These are phyloP conservation scores for Myrmecobius fasciatus DNA, from an alignment of 2,113 vertebrate species.

Conservation along the genomic window DNA sequence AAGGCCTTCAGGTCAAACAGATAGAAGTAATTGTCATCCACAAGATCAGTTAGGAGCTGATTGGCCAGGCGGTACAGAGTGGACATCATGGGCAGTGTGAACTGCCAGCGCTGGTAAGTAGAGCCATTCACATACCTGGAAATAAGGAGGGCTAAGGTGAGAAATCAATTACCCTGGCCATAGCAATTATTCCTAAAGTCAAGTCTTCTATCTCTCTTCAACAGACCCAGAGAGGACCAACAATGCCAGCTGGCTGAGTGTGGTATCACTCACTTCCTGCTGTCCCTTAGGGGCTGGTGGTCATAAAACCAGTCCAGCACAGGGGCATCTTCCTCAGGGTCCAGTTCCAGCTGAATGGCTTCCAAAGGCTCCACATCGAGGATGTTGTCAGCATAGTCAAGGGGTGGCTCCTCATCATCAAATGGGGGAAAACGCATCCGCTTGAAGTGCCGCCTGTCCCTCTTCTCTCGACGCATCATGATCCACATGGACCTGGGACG, in stretches of 20 bases:
- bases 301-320: conserved; percentile 98
- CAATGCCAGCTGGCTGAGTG: not conserved
- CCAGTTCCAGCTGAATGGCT: conserved; percentile 97
- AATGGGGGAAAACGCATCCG: conserved; percentile 98
- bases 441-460: conserved; percentile 97
- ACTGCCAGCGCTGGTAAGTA: conserved; percentile 98
- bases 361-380: conserved; percentile 98
- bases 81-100: conserved; percentile 99
- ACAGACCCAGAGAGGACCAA: not conserved
- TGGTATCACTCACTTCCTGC: conserved; percentile 88
- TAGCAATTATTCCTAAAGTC: not conserved
- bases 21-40: conserved; percentile 98
- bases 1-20: conserved; percentile 98
- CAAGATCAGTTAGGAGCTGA: conserved; percentile 96
- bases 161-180: not conserved
- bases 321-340: conserved; percentile 93
- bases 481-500: conserved; percentile 96
- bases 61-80: conserved; percentile 98
- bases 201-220: not conserved
- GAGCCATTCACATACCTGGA: conserved; percentile 95
- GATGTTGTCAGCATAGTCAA: conserved; percentile 99
- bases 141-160: not conserved
- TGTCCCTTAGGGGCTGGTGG: conserved; percentile 96
- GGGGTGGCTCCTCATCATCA: conserved; percentile 96
- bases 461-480: conserved; percentile 99